A percentile compares a stretch with the other conserved stretches of the same genome.
Conservation (phyloP, 2,797 vertebrate genomes). For the Myotis planiceps region DNA sequence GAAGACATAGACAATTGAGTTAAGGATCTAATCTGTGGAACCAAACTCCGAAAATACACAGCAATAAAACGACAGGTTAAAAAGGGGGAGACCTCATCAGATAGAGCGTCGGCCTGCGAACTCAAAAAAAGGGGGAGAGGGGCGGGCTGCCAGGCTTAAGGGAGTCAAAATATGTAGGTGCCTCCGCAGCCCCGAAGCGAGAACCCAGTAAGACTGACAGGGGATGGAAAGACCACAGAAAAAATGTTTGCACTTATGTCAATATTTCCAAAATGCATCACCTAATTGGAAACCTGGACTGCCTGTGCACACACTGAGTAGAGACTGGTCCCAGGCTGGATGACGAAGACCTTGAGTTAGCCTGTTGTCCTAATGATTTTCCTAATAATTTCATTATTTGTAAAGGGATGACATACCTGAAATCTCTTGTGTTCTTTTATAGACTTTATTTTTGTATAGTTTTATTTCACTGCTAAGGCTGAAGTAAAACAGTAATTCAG, state of each 20-base stretch:
- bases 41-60: not conserved
- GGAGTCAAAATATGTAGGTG: not conserved
- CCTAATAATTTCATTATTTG: not conserved
- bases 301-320: not conserved
- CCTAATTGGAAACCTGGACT: not conserved
- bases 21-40: not conserved
- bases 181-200: not conserved
- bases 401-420: not conserved
- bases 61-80: not conserved
- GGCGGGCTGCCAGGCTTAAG: not conserved
- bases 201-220: not conserved
- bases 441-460: slow-evolving; percentile 47
- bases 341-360: not conserved
- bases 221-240: not conserved
- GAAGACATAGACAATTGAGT: not conserved
- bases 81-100: not conserved
- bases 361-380: not conserved
- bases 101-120: no score
- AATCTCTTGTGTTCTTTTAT: not conserved
- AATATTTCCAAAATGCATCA: not conserved
- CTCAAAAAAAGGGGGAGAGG: not conserved
- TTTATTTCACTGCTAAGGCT: slow-evolving; percentile 49
- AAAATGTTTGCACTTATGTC: not conserved
- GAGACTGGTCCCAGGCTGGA: not conserved
- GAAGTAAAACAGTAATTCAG: slow-evolving; percentile 38